Conservation (phyloP, 2,113 vertebrate genomes). For the Numida meleagris region DNA sequence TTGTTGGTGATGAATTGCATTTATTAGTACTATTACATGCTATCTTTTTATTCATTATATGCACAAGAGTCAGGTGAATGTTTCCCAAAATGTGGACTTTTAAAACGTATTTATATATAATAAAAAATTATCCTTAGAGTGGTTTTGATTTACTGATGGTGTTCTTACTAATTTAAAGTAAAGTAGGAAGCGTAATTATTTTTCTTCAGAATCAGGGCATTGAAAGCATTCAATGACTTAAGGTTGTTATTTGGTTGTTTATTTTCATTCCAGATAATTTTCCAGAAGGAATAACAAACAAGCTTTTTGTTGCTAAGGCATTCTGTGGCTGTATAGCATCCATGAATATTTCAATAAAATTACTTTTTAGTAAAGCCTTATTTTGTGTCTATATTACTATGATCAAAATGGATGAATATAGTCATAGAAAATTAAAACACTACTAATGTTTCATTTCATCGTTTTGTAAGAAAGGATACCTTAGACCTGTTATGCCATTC, state of each 20-base stretch:
- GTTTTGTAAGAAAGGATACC: not conserved
- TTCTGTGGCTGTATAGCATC: not conserved
- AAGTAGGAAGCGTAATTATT: slow-evolving; percentile 25
- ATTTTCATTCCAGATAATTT: not conserved
- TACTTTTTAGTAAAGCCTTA: not conserved
- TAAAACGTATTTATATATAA: not conserved
- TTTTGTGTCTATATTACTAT: not conserved
- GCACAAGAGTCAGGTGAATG: not conserved
- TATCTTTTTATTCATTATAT: not conserved
- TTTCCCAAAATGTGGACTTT: not conserved
- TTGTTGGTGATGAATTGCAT: not conserved
- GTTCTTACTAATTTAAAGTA: slow-evolving; percentile 15
- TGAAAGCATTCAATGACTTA: not conserved
- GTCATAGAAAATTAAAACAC: not conserved
- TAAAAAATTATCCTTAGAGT: not conserved
- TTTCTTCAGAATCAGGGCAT: slow-evolving; percentile 2
- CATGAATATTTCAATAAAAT: not conserved
- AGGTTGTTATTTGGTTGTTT: not conserved
- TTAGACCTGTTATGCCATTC: too few species aligned
- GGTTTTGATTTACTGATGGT: slow-evolving; percentile 17
- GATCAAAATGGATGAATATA: not conserved
- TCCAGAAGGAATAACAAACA: not conserved
- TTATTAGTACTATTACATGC: not conserved
- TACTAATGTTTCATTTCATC: not conserved
- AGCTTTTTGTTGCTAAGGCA: not conserved